phyloP scores from a whole-genome alignment of 2,113 vertebrate genomes.

The Sminthopsis crassicaudata region DNA sequence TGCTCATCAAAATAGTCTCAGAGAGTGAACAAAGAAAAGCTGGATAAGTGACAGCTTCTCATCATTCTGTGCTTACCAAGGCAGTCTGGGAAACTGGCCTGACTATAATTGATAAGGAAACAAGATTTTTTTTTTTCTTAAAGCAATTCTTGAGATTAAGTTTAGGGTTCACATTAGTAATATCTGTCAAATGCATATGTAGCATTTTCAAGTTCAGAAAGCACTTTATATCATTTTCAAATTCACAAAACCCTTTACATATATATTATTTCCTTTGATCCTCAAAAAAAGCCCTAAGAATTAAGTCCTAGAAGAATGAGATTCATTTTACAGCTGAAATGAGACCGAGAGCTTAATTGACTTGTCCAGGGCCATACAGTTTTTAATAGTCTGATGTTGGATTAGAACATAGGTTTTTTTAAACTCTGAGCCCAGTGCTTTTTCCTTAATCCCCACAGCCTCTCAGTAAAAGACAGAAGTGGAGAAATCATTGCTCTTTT shows the following conservation, averaged over 20 bases:
- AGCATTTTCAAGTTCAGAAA: not conserved
- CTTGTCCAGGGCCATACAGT: not conserved
- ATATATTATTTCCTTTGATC: not conserved
- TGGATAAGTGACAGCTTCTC: no score
- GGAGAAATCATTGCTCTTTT: not conserved
- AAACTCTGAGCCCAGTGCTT: not conserved
- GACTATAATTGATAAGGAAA: no score
- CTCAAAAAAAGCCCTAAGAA: not conserved
- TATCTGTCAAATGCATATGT: not conserved
- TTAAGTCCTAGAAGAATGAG: not conserved
- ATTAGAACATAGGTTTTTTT: not conserved
- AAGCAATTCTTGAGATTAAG: no score
- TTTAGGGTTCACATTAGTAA: not conserved
- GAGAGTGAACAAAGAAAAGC: no score
- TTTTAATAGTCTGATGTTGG: not conserved
- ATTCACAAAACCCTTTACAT: not conserved
- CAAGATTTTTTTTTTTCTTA: no score
- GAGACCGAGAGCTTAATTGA: not conserved
- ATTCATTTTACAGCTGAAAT: not conserved
- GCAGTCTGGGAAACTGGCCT: no score
- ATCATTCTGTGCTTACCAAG: no score
- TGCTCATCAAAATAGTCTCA: no score
- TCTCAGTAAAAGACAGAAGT: not conserved
- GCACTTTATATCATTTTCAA: not conserved
- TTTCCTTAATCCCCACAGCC: not conserved